Base-by-base conservation (phyloP, 2,888 invertebrate species). In the Andrena minutula region DNA sequence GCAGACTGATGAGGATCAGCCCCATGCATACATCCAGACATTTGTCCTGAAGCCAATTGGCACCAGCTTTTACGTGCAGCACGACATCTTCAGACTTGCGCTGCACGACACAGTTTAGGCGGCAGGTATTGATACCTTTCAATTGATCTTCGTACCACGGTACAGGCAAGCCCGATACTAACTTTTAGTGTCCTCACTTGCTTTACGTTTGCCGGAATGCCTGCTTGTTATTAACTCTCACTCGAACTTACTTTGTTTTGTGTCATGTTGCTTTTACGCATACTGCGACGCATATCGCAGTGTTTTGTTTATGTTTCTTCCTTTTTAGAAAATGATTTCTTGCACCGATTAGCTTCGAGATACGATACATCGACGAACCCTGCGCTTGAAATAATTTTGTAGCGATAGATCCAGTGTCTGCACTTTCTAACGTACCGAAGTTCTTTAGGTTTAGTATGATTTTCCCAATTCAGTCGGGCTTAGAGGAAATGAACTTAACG, bases 1-100 rank as follows among this genome's bases (percentile, higher is more conserved):
- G 94, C 95, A 99, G 98, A 98, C 98, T 90, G 98, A 99, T 94
- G 98, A 98, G 91, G 99, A 99, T 95, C 97, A 97, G 93, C 97
- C 98, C 89, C 98, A 99, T 94, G 97, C 97, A 89, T 99, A 98
- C 95, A 96, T 96, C 93, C 99, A 99, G 95, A 97, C 97, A 89
- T 99, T 99, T 96, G 96, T 98, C 91, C 95, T 99, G 95, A 98
- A 97, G 95, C 98, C 98, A 89, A 96, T 97, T 94, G 97, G 96
- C 94, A 97, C 95, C 94, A 97, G 97, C 94, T 99, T 97, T 96
- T 98, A 97, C 95, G 97, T 99, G 94, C 97, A 98, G 95, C 98
- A 99, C 94, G 99, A 99, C 95, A 96, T 98, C 94, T 99, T 99
- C 96, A 96, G 99, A 94, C 96, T 99, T 94, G 97, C 97, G 89